A percentile compares a stretch with the other conserved stretches of the same genome.
Evolutionary conservation across 2,797 vertebrate species (phyloP).

Genomic region (Octomys mimax): DNA sequence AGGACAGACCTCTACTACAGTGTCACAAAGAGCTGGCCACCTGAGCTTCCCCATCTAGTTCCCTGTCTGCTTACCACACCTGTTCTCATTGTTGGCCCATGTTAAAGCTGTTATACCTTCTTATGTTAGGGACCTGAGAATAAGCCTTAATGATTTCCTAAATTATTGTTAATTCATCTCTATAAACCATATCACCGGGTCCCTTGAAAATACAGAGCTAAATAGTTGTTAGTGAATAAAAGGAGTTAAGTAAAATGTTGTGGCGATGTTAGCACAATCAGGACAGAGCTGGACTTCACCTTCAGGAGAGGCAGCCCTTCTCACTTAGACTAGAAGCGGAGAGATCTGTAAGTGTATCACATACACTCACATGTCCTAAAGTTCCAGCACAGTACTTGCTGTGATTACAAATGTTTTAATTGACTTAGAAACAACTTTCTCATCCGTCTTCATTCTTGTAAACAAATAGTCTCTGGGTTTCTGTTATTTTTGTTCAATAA

Average conservation of each 20-base stretch:
- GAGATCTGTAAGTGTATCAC: background rate
- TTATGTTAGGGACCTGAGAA: slow-evolving; percentile 17
- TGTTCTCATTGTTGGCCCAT: background rate
- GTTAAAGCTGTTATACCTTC: background rate
- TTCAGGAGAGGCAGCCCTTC: background rate
- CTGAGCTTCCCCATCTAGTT: background rate
- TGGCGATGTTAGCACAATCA: background rate
- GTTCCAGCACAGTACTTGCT: background rate
- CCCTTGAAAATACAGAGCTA: slow-evolving; percentile 1
- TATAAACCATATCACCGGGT: background rate
- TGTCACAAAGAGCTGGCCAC: background rate
- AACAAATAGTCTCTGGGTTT: slow-evolving; percentile 53
- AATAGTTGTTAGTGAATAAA: background rate
- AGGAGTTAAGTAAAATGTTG: background rate
- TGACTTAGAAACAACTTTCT: slow-evolving; percentile 57
- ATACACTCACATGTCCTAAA: background rate
- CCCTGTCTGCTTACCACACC: background rate
- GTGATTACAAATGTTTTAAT: slow-evolving; percentile 60
- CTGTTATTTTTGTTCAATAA: slow-evolving; percentile 60
- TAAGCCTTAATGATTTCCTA: slow-evolving; percentile 25
- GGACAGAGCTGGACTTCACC: background rate
- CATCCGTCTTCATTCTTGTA: slow-evolving; percentile 56
- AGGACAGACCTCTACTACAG: background rate
- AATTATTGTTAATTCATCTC: slow-evolving; percentile 30
- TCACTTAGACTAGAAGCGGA: background rate